These are phyloP conservation scores for Tragelaphus scriptus DNA, from an alignment of 2,113 vertebrate species.

Conservation along the genomic window DNA sequence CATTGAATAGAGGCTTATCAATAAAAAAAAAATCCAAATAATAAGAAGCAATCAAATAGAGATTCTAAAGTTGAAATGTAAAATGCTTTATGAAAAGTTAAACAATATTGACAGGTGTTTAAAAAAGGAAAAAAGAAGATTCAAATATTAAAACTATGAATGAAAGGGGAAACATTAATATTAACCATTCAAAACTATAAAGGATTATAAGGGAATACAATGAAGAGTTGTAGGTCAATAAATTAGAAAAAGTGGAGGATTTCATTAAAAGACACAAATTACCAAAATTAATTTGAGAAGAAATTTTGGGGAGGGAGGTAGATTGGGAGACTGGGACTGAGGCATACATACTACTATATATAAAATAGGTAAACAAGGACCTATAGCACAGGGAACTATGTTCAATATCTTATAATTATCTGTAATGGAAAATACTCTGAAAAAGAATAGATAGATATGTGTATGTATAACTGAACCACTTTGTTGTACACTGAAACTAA, in stretches of 20 bases:
- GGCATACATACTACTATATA: neutral
- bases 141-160: neutral
- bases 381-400: too few species aligned
- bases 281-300: neutral
- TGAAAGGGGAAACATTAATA: neutral
- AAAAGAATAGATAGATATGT: too few species aligned
- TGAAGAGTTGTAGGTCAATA: neutral
- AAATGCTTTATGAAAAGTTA: neutral
- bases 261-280: neutral
- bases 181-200: neutral
- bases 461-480: too few species aligned
- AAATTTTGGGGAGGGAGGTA: neutral
- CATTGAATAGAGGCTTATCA: neutral
- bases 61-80: neutral
- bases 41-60: neutral
- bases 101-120: neutral
- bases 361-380: neutral
- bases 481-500: too few species aligned
- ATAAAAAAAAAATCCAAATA: neutral
- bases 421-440: too few species aligned
- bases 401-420: too few species aligned
- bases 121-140: neutral
- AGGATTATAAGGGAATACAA: neutral
- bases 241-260: neutral
- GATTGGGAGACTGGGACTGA: neutral